Evolutionary conservation across 2,888 invertebrate genomes (phyloP).

Genomic region (Actias luna): DNA sequence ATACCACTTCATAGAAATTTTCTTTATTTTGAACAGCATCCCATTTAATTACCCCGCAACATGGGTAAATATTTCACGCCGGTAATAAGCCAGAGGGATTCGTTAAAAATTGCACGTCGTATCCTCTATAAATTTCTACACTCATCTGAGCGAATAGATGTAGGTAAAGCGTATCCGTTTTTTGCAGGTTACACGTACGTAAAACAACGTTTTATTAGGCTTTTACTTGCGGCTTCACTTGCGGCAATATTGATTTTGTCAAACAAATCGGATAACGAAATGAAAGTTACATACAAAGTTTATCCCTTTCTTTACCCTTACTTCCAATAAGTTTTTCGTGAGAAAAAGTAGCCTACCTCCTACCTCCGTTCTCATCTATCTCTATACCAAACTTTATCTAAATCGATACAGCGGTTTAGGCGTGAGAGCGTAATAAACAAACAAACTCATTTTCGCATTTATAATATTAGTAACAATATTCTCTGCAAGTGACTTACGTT

Average conservation of each 20-base stretch:
- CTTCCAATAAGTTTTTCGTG: too few species aligned
- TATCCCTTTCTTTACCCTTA: too few species aligned
- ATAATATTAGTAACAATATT: too few species aligned
- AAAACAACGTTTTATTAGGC: not conserved
- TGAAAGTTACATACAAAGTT: too few species aligned
- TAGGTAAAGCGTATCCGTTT: not conserved
- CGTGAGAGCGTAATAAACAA: too few species aligned
- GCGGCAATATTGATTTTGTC: too few species aligned
- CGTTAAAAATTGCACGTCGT: slow-evolving; percentile 66
- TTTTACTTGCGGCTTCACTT: not conserved
- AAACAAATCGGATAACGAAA: too few species aligned
- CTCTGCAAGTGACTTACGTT: not conserved
- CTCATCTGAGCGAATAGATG: not conserved
- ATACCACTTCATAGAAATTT: not conserved
- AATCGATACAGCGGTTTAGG: too few species aligned
- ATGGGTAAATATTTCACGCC: slow-evolving; percentile 37
- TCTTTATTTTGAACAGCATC: slow-evolving; percentile 26
- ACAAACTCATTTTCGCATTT: too few species aligned
- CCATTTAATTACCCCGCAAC: slow-evolving; percentile 36
- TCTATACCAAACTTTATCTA: too few species aligned
- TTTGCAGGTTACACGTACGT: not conserved
- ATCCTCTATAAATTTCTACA: slow-evolving; percentile 58
- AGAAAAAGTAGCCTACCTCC: too few species aligned
- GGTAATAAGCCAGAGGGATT: slow-evolving; percentile 59
- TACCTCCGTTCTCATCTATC: too few species aligned